Conservation (phyloP, 2,797 vertebrate genomes). For the Falco rusticolus region DNA sequence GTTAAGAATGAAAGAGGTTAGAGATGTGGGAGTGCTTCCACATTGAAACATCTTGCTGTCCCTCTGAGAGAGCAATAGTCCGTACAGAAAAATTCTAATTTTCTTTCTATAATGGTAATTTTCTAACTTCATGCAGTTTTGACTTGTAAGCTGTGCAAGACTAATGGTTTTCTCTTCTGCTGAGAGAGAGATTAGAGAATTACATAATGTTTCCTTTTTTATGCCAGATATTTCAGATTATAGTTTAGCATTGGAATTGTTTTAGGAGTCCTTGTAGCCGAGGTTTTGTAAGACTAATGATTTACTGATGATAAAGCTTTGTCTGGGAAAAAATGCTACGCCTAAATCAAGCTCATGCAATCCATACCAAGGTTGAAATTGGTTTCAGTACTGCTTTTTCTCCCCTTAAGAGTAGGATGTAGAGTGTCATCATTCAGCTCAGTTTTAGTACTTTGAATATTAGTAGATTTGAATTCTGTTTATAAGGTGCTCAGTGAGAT, state of each 20-base stretch:
- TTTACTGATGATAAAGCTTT: not conserved
- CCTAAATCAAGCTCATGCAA: not conserved
- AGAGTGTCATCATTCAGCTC: not conserved
- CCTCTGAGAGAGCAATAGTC: accelerated
- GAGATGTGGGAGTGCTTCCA: not conserved
- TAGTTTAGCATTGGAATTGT: not conserved
- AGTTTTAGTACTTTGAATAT: not conserved
- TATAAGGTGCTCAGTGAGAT: not conserved
- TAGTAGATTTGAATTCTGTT: not conserved
- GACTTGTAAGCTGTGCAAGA: not conserved
- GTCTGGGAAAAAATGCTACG: not conserved
- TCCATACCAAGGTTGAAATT: not conserved
- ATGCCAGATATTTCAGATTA: not conserved
- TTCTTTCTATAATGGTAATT: not conserved
- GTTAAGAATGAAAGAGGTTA: not conserved
- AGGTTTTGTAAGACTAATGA: not conserved
- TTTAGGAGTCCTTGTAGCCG: not conserved
- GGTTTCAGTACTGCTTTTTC: not conserved
- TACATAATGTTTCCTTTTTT: not conserved
- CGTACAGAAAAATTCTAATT: not conserved
- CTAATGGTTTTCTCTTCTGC: not conserved
- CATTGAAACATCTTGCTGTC: not conserved
- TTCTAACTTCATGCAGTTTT: not conserved
- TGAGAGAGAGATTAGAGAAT: not conserved
- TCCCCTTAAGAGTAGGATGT: accelerated